Conservation (phyloP, 2,797 vertebrate species). For the Gila robusta region DNA sequence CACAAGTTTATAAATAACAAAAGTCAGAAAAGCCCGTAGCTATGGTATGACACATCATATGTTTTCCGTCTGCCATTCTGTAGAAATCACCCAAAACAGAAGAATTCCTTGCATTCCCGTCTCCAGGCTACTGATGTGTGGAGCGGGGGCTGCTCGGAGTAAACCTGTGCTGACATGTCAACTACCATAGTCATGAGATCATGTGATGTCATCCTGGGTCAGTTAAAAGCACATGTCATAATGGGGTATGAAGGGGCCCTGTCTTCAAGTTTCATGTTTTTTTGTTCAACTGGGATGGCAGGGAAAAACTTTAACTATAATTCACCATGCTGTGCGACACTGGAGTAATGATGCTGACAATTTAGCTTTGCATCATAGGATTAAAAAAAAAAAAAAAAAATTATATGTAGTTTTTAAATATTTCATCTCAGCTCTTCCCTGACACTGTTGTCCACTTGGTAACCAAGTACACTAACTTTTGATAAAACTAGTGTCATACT, state of each 20-base stretch:
- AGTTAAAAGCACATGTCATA: conserved; percentile 52
- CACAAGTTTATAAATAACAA: conserved; percentile 59
- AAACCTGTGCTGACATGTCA: conserved; percentile 73
- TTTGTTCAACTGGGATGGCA: background rate
- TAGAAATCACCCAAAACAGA: conserved; percentile 19
- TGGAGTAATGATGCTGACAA: background rate
- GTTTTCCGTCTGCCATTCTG: background rate
- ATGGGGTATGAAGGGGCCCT: conserved; percentile 11
- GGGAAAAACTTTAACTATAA: background rate
- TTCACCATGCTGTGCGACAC: background rate
- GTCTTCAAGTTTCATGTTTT: conserved; percentile 5
- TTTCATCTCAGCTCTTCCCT: too few species aligned
- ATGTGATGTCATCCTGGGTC: conserved; percentile 81
- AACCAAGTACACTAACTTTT: too few species aligned
- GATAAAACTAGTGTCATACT: too few species aligned
- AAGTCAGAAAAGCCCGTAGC: conserved; percentile 13
- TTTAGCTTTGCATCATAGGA: too few species aligned
- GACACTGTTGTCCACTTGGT: too few species aligned
- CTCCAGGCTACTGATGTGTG: conserved; percentile 33
- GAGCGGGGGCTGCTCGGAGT: conserved; percentile 68
- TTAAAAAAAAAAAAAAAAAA: too few species aligned
- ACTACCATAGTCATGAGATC: conserved; percentile 82
- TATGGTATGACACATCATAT: conserved; percentile 40
- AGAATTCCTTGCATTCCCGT: conserved; percentile 9
- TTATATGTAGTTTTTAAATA: too few species aligned